Base-by-base conservation (phyloP, 2,888 invertebrate species). In the Petrolisthes cinctipes region DNA sequence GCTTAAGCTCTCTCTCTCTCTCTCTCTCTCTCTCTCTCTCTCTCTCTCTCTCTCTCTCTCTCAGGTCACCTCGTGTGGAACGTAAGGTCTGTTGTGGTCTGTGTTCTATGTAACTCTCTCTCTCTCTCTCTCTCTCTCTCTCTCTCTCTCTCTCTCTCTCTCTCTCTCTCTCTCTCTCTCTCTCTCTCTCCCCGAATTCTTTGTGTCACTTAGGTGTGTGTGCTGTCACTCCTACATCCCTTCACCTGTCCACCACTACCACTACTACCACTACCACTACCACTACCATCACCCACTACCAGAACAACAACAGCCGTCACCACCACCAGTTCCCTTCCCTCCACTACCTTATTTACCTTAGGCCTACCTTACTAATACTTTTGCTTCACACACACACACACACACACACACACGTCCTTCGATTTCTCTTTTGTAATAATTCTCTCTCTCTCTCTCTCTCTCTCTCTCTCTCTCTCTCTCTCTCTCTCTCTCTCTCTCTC, bases 41-140 rank as follows among this genome's bases (percentile, higher is more conserved):
- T 71, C n/a, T 71, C 71, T 11, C 71, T 71, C n/a, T 71, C 71
- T n/a, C n/a, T n/a, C n/a, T n/a, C n/a, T n/a, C n/a, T n/a, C n/a
- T n/a, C n/a, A n/a, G n/a, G n/a, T n/a, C n/a, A n/a, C n/a, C n/a
- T n/a, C n/a, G n/a, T n/a, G n/a, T n/a, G n/a, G n/a, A n/a, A n/a
- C n/a, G n/a, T n/a, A n/a, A n/a, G n/a, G n/a, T n/a, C n/a, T n/a
- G n/a, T n/a, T n/a, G n/a, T n/a, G n/a, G n/a, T n/a, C n/a, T n/a
- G n/a, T n/a, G n/a, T n/a, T n/a, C n/a, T n/a, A n/a, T n/a, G n/a
- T n/a, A n/a, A 11, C n/a, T 17, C 71, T 71, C 71, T 71, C 11
- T 71, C 71, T 71, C 71, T 71, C 71, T 71, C 11, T 71, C 71
- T 71, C 11, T 71, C 71, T 71, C 11, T 71, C 71, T 71, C 71